Percentiles rank a stretch among this genome's conserved stretches.
These are phyloP conservation scores for Eilema griseolum DNA, from an alignment of 2,888 invertebrate species.

Conservation along the genomic window DNA sequence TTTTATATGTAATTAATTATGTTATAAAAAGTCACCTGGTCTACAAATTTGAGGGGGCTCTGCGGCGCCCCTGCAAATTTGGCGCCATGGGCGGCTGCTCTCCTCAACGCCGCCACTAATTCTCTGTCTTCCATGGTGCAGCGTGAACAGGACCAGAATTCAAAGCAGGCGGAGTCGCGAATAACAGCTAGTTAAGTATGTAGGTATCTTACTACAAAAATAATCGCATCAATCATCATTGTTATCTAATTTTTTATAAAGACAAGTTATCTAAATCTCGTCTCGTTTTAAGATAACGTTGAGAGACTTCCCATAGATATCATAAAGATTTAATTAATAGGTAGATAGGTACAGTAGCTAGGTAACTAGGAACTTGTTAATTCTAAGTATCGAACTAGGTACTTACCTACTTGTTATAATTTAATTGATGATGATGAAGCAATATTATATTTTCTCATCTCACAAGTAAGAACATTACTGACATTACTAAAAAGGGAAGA, in stretches of 20 bases:
- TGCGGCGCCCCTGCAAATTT: no score
- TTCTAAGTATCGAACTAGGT: not conserved
- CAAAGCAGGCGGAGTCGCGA: no score
- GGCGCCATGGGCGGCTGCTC: no score
- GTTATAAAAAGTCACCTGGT: no score
- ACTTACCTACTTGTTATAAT: not conserved
- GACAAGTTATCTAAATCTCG: not conserved
- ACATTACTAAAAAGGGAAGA: conserved; percentile 52
- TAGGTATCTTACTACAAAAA: not conserved
- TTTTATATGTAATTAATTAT: no score
- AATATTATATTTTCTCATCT: conserved; percentile 22
- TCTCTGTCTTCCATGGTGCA: no score
- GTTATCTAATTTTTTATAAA: conserved; percentile 3
- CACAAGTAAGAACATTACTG: conserved; percentile 17
- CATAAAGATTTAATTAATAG: not conserved
- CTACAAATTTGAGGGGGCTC: no score
- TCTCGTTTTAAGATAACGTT: conserved; percentile 2
- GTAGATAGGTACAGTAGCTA: no score
- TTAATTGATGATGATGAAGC: conserved; percentile 11
- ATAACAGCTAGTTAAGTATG: no score
- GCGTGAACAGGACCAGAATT: no score
- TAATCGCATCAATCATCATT: conserved; percentile 5
- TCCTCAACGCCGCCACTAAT: no score
- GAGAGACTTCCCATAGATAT: not conserved
- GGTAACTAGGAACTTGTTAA: no score